Base-by-base conservation (phyloP, 2,888 invertebrate genomes). In the Scrobipalpa costella region DNA sequence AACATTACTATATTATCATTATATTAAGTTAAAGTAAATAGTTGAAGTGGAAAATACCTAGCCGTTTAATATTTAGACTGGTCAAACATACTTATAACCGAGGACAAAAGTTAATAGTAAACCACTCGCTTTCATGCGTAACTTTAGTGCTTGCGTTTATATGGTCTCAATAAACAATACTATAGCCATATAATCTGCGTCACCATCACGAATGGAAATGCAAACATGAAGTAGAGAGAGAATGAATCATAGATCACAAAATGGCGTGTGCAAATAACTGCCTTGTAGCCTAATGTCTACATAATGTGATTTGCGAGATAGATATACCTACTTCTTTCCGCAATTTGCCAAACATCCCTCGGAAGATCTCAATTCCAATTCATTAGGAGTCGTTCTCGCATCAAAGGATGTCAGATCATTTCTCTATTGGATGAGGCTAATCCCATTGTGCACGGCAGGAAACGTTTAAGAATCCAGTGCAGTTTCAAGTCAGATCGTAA, bases 281-380 rank as follows among this genome's bases (percentile, higher is more conserved):
- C 44, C 1, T 40, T 40, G 13, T 40, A 11, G n/a, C n/a, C n/a
- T n/a, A 2, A 44, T 6, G 15, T 7, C 5, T 7, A 44, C 13
- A 13, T 40, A 44, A 5, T 5, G n/a, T 15, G 15, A 15, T n/a
- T 5, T 44, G 44, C 44, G n/a, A 15, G 44, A 44, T 15, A n/a
- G 40, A 3, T 27, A 27, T 27, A 3, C 5, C 27, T 27, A 3
- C 5, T 5, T 44, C 44, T 6, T 15, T 1, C 15, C 6, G n/a
- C 15, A n/a, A 44, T 44, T 44, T 44, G n/a, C 44, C 15, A 44
- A 44, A 44, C n/a, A n/a, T 44, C 40, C 9, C 13, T 15, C n/a
- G 44, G 44, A 44, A 44, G n/a, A n/a, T 44, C n/a, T 44, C 44
- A 44, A 44, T 44, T 44, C 44, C 44, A 44, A 44, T 44, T 44